Evolutionary conservation across 2,113 vertebrate species (phyloP).

Genomic region (Cyphomyrus discorhynchus): DNA sequence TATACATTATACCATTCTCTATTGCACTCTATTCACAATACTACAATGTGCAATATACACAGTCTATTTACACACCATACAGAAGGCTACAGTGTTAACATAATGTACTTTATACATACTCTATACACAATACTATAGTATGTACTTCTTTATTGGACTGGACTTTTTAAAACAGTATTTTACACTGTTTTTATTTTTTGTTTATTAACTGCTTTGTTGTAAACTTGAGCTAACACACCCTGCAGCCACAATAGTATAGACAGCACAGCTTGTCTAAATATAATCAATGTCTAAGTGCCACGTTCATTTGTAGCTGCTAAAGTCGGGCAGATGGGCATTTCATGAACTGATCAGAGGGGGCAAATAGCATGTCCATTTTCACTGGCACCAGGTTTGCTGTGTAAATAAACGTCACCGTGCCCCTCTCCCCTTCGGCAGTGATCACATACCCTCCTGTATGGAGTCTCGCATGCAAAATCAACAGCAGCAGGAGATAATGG

Average conservation of each 20-base stretch:
- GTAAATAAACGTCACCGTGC: background rate
- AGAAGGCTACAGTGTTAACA: background rate
- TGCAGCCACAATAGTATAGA: background rate
- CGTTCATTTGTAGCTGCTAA: background rate
- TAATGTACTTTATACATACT: background rate
- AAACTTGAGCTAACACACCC: background rate
- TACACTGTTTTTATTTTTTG: background rate
- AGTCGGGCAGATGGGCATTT: background rate
- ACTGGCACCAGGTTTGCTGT: background rate
- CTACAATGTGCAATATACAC: background rate
- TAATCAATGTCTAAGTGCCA: background rate
- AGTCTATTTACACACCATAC: background rate
- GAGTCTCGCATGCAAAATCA: background rate
- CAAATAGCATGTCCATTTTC: background rate
- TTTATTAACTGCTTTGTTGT: background rate
- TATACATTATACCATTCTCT: background rate
- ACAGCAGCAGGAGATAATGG: background rate
- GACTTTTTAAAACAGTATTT: background rate
- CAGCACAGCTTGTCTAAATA: background rate
- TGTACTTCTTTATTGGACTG: background rate
- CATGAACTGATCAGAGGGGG: background rate
- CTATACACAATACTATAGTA: background rate
- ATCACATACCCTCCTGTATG: background rate
- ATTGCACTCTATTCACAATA: background rate
- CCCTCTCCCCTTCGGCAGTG: background rate